Evolutionary conservation across 1,140 invertebrate species (phyloP).

Genomic region (Drosophila miranda): DNA sequence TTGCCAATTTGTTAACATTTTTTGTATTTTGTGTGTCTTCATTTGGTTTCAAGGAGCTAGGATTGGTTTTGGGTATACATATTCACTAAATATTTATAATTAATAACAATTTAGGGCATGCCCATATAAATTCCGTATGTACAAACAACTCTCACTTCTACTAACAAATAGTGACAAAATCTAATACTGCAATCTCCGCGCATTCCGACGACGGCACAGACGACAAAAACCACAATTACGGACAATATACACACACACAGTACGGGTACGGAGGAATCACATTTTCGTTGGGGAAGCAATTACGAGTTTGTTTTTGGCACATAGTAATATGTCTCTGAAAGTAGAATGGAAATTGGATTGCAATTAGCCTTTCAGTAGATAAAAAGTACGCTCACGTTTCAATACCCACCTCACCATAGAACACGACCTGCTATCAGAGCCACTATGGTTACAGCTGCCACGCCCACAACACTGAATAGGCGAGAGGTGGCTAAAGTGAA

Average conservation of each 20-base stretch:
- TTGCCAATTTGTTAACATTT: constrained; percentile 62
- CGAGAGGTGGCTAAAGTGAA: constrained; percentile 20
- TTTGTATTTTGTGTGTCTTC: constrained; percentile 52
- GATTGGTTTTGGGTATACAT: constrained; percentile 20
- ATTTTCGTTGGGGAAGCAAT: constrained; percentile 41
- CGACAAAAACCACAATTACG: constrained; percentile 32
- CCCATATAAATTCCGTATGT: constrained; percentile 60
- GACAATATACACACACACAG: constrained; percentile 27
- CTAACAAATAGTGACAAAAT: constrained; percentile 51
- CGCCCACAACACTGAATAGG: constrained; percentile 49
- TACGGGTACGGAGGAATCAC: constrained; percentile 48
- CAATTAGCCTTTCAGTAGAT: constrained; percentile 6
- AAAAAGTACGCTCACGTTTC: neutral
- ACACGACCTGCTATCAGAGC: constrained; percentile 50
- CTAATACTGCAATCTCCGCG: constrained; percentile 73
- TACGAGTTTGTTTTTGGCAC: constrained; percentile 35
- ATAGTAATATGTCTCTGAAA: constrained; percentile 37
- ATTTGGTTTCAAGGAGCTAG: constrained; percentile 65
- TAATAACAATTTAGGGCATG: constrained; percentile 63
- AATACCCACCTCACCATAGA: constrained; percentile 69
- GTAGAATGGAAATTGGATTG: constrained; percentile 22
- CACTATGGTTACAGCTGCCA: constrained; percentile 51
- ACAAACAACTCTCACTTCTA: constrained; percentile 58
- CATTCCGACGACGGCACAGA: constrained; percentile 24
- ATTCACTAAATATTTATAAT: constrained; percentile 41